phyloP scores from a whole-genome alignment of 2,113 vertebrate genomes.

The Erythrocercus mccallii region DNA sequence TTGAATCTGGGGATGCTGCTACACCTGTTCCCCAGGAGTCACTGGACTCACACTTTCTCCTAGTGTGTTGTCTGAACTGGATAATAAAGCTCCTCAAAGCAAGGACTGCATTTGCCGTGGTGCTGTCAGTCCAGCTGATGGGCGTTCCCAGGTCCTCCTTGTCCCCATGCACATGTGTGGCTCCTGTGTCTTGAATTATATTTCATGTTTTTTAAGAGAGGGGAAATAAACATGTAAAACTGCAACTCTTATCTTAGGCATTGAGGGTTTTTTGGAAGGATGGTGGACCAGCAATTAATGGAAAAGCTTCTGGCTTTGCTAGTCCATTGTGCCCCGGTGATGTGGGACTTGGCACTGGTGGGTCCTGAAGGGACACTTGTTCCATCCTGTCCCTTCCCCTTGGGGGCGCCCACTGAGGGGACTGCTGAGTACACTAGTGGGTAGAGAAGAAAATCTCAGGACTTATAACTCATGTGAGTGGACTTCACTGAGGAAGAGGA shows the following conservation, averaged over 20 bases:
- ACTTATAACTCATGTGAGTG: not conserved
- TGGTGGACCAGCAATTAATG: not conserved
- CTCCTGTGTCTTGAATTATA: not conserved
- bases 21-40: not conserved
- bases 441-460: not conserved
- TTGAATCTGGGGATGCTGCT: not conserved
- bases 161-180: not conserved
- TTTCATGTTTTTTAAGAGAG: not conserved
- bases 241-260: not conserved
- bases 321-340: accelerated
- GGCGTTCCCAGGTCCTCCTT: not conserved
- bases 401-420: not conserved
- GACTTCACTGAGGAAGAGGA: not conserved
- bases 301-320: not conserved
- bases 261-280: not conserved
- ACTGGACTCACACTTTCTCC: not conserved
- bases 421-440: not conserved
- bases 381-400: not conserved
- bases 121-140: not conserved
- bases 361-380: not conserved
- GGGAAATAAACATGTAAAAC: not conserved
- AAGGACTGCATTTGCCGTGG: not conserved
- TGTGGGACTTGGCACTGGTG: not conserved
- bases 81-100: not conserved
- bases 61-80: not conserved